phyloP scores from a whole-genome alignment of 2,797 vertebrate species.

The Parambassis ranga region DNA sequence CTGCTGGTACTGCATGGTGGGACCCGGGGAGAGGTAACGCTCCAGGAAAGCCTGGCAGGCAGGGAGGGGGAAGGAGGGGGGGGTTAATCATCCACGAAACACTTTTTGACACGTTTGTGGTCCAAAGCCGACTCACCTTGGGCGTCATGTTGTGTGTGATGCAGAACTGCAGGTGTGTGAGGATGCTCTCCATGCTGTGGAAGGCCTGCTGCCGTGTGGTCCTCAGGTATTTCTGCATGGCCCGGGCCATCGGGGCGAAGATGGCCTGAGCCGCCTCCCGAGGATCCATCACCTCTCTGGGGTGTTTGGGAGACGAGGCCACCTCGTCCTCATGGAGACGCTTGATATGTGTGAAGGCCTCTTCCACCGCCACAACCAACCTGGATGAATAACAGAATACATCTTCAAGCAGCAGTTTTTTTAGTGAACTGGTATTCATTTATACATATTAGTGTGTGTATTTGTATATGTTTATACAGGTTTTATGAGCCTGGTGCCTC shows the following conservation, averaged over 20 bases:
- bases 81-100: background rate
- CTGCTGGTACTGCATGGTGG: constrained; percentile 93
- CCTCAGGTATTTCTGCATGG: constrained; percentile 95
- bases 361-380: constrained; percentile 92
- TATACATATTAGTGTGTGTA: no score
- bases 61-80: background rate
- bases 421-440: no score
- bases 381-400: constrained; percentile 53
- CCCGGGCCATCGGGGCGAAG: constrained; percentile 92
- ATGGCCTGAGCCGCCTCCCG: constrained; percentile 93
- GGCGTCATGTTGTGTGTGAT: constrained; percentile 96
- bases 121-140: constrained; percentile 87
- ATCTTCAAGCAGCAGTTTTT: no score
- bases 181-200: constrained; percentile 97
- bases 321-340: constrained; percentile 88
- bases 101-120: no score
- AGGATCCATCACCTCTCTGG: constrained; percentile 90
- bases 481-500: no score
- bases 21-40: constrained; percentile 87
- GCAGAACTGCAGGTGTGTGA: constrained; percentile 94
- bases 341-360: constrained; percentile 94
- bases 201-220: constrained; percentile 93
- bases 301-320: constrained; percentile 80
- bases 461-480: no score
- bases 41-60: constrained; percentile 94